Conservation (phyloP, 2,113 vertebrate genomes). For the Aviceda subcristata region DNA sequence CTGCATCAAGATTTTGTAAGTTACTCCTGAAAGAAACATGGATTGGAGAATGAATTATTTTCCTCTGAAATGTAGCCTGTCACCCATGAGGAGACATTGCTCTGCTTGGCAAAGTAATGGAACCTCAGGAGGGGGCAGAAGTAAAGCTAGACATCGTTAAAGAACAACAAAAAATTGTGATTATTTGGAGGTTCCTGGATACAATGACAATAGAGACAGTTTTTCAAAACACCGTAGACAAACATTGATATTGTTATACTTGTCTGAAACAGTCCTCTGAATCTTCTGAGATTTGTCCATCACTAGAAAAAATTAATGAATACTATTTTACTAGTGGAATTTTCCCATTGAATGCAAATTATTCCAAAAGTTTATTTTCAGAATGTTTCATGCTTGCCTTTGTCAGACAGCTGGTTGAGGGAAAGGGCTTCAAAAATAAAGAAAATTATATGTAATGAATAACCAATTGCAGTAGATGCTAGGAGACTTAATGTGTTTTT, state of each 20-base stretch:
- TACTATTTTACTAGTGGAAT: constrained; percentile 9
- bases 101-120: not conserved
- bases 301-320: not conserved
- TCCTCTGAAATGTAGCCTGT: not conserved
- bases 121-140: not conserved
- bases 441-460: constrained; percentile 59
- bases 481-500: constrained; percentile 42
- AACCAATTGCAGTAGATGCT: constrained; percentile 16
- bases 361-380: constrained; percentile 59
- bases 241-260: not conserved
- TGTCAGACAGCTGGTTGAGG: constrained; percentile 51
- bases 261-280: not conserved
- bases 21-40: not conserved
- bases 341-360: constrained; percentile 53
- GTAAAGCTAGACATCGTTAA: not conserved
- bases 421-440: constrained; percentile 49
- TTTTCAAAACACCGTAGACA: not conserved
- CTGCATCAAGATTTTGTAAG: not conserved
- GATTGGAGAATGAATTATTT: not conserved
- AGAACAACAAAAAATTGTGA: not conserved
- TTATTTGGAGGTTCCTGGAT: not conserved
- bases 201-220: not conserved
- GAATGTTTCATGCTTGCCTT: constrained; percentile 16
- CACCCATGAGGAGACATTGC: not conserved
- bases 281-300: not conserved